Evolutionary conservation across 2,113 vertebrate genomes (phyloP).

Genomic region (Pelecanoides urinatrix): DNA sequence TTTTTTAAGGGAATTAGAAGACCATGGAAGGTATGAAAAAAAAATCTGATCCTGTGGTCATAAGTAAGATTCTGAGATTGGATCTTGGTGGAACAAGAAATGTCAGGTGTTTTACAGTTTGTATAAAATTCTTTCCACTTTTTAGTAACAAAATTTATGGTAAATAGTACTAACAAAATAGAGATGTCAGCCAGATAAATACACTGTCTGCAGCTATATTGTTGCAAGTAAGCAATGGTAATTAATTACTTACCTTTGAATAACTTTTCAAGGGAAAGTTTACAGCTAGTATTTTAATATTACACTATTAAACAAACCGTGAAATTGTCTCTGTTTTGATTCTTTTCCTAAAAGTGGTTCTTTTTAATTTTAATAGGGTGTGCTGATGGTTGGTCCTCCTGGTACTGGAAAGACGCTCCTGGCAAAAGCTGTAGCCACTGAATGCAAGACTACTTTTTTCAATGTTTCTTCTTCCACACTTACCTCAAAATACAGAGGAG

Average conservation of each 20-base stretch:
- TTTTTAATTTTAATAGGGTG: conserved; percentile 78
- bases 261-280: background rate
- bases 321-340: background rate
- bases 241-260: background rate
- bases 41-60: background rate
- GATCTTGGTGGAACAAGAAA: background rate
- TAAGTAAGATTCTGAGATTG: background rate
- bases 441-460: conserved; percentile 98
- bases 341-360: background rate
- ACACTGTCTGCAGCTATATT: background rate
- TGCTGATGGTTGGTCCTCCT: conserved; percentile 97
- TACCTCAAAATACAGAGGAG: conserved; percentile 97
- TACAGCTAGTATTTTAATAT: background rate
- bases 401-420: conserved; percentile 96
- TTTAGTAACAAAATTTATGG: background rate
- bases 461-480: conserved; percentile 96
- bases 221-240: background rate
- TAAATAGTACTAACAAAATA: background rate
- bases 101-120: background rate
- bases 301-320: background rate
- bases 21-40: conserved; percentile 93
- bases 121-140: background rate
- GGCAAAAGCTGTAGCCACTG: conserved; percentile 97
- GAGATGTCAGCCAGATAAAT: background rate
- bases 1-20: conserved; percentile 98